Percentiles rank a stretch among this genome's conserved stretches.
These are phyloP conservation scores for Cygnus atratus DNA, from an alignment of 2,113 vertebrate genomes.

Conservation along the genomic window DNA sequence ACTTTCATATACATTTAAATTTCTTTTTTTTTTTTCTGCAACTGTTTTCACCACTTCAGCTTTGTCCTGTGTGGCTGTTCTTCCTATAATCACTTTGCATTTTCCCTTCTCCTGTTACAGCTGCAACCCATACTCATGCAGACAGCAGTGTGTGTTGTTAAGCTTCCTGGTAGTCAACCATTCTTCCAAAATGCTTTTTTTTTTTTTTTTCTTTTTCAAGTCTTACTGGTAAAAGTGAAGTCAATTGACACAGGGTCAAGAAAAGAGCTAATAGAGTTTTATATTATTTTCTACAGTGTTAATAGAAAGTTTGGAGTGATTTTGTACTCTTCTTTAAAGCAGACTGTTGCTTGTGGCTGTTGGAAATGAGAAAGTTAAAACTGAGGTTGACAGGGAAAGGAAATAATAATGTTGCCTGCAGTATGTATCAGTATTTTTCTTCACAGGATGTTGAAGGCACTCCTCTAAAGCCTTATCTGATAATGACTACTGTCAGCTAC, in stretches of 20 bases:
- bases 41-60: background rate
- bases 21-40: background rate
- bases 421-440: slow-evolving; percentile 11
- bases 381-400: slow-evolving; percentile 15
- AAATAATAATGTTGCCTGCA: background rate
- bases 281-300: slow-evolving; percentile 3
- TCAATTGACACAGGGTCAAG: background rate
- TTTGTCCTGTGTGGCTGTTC: background rate
- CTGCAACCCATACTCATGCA: background rate
- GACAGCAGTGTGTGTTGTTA: background rate
- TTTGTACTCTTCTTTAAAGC: background rate
- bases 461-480: slow-evolving; percentile 47
- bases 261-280: slow-evolving; percentile 20
- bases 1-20: background rate
- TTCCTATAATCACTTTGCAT: background rate
- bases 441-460: slow-evolving; percentile 5
- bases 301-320: background rate
- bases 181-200: background rate
- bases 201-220: background rate
- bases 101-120: background rate
- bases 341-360: background rate
- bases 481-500: slow-evolving; percentile 29
- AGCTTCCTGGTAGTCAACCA: background rate
- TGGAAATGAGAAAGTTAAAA: slow-evolving; percentile 29
- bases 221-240: background rate